Conservation (phyloP, 2,113 vertebrate genomes). For the Alaudala cheleensis region DNA sequence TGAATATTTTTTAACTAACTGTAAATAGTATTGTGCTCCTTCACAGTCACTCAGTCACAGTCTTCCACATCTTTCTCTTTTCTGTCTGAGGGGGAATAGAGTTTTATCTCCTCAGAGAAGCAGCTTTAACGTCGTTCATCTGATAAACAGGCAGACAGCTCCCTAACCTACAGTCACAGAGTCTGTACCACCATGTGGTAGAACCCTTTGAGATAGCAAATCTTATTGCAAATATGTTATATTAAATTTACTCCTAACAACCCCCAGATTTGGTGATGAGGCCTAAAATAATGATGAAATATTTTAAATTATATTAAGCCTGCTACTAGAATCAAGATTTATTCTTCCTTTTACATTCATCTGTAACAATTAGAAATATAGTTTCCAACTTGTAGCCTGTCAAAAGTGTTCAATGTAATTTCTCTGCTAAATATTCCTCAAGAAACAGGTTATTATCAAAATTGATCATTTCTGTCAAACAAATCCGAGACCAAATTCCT, state of each 20-base stretch:
- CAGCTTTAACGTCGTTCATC: not conserved
- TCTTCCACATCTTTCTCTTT: not conserved
- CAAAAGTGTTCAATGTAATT: not conserved
- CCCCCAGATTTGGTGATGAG: rapidly evolving
- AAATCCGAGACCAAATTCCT: not conserved
- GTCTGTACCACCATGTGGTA: not conserved
- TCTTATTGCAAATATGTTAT: not conserved
- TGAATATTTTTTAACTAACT: not conserved
- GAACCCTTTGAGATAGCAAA: not conserved
- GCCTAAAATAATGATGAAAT: not conserved
- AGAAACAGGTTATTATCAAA: not conserved
- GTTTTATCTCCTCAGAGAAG: not conserved
- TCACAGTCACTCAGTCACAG: not conserved
- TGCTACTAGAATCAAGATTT: not conserved
- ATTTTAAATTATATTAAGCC: not conserved
- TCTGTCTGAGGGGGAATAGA: not conserved
- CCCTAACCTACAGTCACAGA: not conserved
- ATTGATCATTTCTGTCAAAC: not conserved
- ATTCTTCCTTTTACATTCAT: not conserved
- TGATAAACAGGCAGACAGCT: not conserved
- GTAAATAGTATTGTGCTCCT: not conserved
- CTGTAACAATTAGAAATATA: not conserved
- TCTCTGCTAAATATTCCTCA: not conserved
- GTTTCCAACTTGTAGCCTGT: not conserved
- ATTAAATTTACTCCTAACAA: not conserved